Evolutionary conservation across 1,140 invertebrate species (phyloP).

Genomic region (Goniozus legneri): DNA sequence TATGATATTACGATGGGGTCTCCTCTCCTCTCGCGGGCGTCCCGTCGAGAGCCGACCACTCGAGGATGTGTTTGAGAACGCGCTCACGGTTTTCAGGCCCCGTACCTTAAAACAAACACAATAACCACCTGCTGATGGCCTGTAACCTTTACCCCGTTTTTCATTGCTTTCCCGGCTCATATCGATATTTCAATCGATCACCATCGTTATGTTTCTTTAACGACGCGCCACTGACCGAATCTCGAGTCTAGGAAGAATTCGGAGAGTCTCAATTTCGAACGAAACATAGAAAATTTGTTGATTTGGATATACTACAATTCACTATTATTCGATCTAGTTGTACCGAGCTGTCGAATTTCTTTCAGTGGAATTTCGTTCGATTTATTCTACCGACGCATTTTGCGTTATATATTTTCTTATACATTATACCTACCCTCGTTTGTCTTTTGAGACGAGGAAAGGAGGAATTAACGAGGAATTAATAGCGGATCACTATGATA

Average conservation of each 20-base stretch:
- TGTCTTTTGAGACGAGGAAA: conserved; percentile 57
- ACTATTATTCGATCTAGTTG: too few species aligned
- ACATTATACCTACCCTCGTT: conserved; percentile 36
- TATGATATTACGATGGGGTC: conserved; percentile 37
- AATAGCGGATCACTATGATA: conserved; percentile 55
- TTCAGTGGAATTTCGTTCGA: too few species aligned
- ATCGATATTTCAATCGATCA: too few species aligned
- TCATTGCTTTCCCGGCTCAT: neutral
- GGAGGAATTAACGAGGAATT: conserved; percentile 57
- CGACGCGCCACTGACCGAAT: too few species aligned
- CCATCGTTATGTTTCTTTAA: too few species aligned
- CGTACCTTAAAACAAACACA: conserved; percentile 37
- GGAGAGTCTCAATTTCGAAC: too few species aligned
- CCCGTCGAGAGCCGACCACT: conserved; percentile 43
- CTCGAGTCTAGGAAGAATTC: too few species aligned
- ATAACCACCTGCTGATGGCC: conserved; percentile 25
- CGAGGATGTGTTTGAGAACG: conserved; percentile 35
- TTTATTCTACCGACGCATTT: neutral
- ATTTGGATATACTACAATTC: too few species aligned
- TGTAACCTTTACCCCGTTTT: neutral
- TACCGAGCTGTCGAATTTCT: too few species aligned
- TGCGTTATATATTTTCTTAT: neutral
- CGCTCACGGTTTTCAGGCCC: conserved; percentile 37
- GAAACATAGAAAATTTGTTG: too few species aligned
- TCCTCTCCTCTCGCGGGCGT: conserved; percentile 32